Evolutionary conservation across 2,113 vertebrate species (phyloP), one percentile per base, ranked within the genome.

Genomic region (Cheirogaleus medius): DNA sequence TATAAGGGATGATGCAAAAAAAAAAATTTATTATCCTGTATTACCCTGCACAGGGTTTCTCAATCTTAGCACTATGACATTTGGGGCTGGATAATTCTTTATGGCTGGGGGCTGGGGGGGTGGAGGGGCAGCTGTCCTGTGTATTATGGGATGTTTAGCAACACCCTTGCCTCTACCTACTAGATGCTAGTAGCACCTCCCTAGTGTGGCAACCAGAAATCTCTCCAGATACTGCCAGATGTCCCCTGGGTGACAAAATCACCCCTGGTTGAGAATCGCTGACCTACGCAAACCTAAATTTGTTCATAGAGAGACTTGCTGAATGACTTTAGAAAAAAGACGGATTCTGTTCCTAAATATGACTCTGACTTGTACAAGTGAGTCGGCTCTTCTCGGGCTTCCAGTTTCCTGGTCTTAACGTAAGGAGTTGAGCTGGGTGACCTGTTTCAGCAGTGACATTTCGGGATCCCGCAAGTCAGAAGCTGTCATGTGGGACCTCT

Each of bases 81-180:
- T 52, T 81, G 37, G 56, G 73, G 37, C 76, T n/a, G 25, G 34
- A 25, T 44, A 21, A 7, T 69, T 94, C 69, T 87, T 64, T 23
- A 15, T 20, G 47, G 42, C 4, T 3, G 34, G 9, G 4, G 1
- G 44, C 5, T 76, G 15, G 29, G 29, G 47, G 6, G 27, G 3
- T 2, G 10, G 42, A 42, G 42, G 47, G 47, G 47, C n/a, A n/a
- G 25, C n/a, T 25, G 7, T 39, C 49, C 52, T 52, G 25, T 42
- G 29, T 14, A 0, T 32, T 18, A 8, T 4, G 54, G 23, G 47
- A 25, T 34, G 1, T 39, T 58, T 15, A 66, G 18, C 13, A 44
- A 27, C 27, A n/a, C 5, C 83, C 34, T 42, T 0, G 0, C 42
- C 37, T 63, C 68, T 27, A 5, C 42, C 47, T 66, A 0, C 20